phyloP scores from a whole-genome alignment of 2,888 invertebrate genomes.

The Synanthedon andrenaeformis region DNA sequence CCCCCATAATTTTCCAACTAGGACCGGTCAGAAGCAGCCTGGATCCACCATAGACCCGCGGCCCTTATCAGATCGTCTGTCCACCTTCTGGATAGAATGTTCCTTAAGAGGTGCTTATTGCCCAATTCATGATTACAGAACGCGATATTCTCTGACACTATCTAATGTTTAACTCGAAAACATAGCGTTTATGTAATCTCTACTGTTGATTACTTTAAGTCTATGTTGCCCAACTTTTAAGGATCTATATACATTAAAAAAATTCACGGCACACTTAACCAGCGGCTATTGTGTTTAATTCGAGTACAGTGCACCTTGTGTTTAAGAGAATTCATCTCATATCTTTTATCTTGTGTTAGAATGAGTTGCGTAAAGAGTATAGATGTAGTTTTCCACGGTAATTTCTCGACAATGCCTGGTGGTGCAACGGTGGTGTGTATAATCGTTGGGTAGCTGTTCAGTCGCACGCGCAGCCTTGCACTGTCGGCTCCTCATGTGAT shows the following conservation, averaged over 20 bases:
- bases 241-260: slow-evolving; percentile 3
- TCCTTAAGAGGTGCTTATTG: too few relatives aligned
- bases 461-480: slow-evolving; percentile 51
- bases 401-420: slow-evolving; percentile 56
- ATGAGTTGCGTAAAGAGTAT: slow-evolving; percentile 57
- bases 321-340: slow-evolving; percentile 41
- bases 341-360: slow-evolving; percentile 39
- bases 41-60: too few relatives aligned
- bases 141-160: too few relatives aligned
- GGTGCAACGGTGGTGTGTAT: slow-evolving; percentile 54
- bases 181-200: too few relatives aligned
- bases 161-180: too few relatives aligned
- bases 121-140: too few relatives aligned
- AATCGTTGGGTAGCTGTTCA: slow-evolving; percentile 31
- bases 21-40: too few relatives aligned
- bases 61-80: too few relatives aligned
- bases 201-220: too few relatives aligned
- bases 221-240: background rate
- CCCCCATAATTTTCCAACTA: too few relatives aligned
- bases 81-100: too few relatives aligned
- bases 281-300: slow-evolving; percentile 10
- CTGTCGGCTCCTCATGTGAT: slow-evolving; percentile 42
- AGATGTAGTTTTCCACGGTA: slow-evolving; percentile 55
- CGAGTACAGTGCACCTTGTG: slow-evolving; percentile 29
- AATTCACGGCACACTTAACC: slow-evolving; percentile 5